phyloP scores from a whole-genome alignment of 53 echinoderm and acorn worm genomes.

The Holothuria scabra region DNA sequence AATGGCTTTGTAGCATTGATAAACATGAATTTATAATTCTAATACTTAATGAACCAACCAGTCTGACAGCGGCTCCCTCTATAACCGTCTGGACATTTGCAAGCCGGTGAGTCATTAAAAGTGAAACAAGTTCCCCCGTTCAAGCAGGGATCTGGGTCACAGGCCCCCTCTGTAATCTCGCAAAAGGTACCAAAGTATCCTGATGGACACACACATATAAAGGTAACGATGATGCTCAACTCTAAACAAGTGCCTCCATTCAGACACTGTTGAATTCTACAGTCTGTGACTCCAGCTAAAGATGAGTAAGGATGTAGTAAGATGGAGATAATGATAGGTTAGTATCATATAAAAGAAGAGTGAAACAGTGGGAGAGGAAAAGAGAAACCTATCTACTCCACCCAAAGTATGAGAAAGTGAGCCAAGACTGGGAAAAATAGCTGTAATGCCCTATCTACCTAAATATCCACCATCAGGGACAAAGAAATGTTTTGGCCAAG shows the following conservation, averaged over 20 bases:
- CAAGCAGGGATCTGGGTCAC: constrained; percentile 27
- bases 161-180: background rate
- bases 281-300: constrained; percentile 1
- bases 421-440: no score
- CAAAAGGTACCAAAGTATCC: constrained; percentile 59
- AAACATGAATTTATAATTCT: background rate
- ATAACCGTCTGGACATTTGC: constrained; percentile 65
- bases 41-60: constrained; percentile 31
- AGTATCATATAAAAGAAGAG: no score
- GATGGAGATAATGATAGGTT: no score
- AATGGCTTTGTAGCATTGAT: background rate
- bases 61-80: constrained; percentile 60
- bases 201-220: constrained; percentile 45
- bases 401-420: no score
- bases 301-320: background rate
- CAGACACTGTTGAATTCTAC: constrained; percentile 59
- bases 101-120: constrained; percentile 25
- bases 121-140: constrained; percentile 33
- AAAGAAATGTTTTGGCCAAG: no score
- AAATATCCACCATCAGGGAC: no score
- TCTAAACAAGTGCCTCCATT: constrained; percentile 67
- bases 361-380: no score
- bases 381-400: no score
- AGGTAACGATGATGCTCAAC: constrained; percentile 29
- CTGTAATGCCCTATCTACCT: no score